phyloP scores from a whole-genome alignment of 2,888 invertebrate species.

The Agriopis leucophaearia region DNA sequence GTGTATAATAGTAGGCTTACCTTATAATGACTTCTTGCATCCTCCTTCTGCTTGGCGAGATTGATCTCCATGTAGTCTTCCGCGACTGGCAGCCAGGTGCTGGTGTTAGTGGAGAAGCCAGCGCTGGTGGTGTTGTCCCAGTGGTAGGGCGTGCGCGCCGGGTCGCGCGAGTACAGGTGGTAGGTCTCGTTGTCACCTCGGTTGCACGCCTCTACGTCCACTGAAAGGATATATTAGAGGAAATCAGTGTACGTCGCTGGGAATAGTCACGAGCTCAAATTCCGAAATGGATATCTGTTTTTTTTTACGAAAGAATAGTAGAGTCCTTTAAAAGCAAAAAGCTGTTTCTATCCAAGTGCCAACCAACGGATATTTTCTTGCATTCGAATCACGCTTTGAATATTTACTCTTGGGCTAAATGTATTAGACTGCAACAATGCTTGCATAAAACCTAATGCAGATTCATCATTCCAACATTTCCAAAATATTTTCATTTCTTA shows the following conservation, averaged over 20 bases:
- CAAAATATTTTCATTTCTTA: too few species aligned
- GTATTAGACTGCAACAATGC: too few species aligned
- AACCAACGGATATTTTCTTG: background rate
- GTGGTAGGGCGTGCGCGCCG: slow-evolving; percentile 89
- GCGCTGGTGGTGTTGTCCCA: slow-evolving; percentile 86
- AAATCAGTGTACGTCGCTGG: too few species aligned
- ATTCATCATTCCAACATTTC: too few species aligned
- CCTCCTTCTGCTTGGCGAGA: slow-evolving; percentile 81
- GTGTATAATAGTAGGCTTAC: slow-evolving; percentile 46
- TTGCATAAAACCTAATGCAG: too few species aligned
- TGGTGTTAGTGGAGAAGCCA: slow-evolving; percentile 86
- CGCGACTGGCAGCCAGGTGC: slow-evolving; percentile 90
- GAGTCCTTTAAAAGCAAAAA: background rate
- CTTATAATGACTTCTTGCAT: slow-evolving; percentile 83
- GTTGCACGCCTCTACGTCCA: slow-evolving; percentile 85
- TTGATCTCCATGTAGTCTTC: slow-evolving; percentile 87
- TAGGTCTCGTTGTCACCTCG: slow-evolving; percentile 84
- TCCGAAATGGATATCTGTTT: too few species aligned
- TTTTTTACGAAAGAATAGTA: too few species aligned
- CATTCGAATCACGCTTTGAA: too few species aligned
- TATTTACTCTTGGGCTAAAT: too few species aligned
- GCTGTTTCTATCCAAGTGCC: background rate
- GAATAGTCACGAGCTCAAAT: too few species aligned
- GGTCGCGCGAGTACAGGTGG: slow-evolving; percentile 85
- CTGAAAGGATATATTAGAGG: slow-evolving; percentile 24